These are phyloP conservation scores for Lithobates sylvaticus DNA, from an alignment of 2,797 vertebrate species.

Conservation along the genomic window DNA sequence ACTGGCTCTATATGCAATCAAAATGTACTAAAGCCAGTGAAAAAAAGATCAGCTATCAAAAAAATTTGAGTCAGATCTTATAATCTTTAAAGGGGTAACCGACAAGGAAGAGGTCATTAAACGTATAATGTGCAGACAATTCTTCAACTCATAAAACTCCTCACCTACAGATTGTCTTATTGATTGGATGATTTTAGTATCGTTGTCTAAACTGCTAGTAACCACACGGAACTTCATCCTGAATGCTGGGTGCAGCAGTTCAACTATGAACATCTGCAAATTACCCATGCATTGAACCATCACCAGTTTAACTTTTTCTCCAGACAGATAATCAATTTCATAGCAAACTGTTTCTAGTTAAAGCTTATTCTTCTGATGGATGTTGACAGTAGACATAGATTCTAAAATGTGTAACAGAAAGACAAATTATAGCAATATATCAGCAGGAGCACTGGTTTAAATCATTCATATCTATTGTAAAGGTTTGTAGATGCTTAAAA, in stretches of 20 bases:
- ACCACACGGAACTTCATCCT: not conserved
- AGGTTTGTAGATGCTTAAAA: no score
- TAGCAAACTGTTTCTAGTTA: not conserved
- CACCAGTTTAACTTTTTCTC: conserved; percentile 1
- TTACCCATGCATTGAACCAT: conserved; percentile 2
- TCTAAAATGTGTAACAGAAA: not conserved
- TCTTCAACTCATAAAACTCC: no score
- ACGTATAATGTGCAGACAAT: conserved; percentile 7
- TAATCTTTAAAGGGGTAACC: not conserved
- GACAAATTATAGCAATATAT: no score
- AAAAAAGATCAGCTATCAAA: not conserved
- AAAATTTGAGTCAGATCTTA: not conserved
- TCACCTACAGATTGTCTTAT: not conserved
- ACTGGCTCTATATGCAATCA: not conserved
- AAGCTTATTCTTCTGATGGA: not conserved
- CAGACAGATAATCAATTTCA: conserved; percentile 30
- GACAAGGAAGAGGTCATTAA: conserved; percentile 3
- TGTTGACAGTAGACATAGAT: not conserved
- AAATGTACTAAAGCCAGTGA: not conserved
- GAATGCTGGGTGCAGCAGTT: not conserved
- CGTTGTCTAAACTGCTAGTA: not conserved
- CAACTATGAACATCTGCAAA: not conserved
- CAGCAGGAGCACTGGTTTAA: no score
- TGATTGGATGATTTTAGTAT: conserved; percentile 19
- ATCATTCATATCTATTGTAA: no score